Percentiles rank a stretch among this genome's conserved stretches.
These are phyloP conservation scores for Drosophila orosa DNA, from an alignment of 1,140 invertebrate species.

Conservation along the genomic window DNA sequence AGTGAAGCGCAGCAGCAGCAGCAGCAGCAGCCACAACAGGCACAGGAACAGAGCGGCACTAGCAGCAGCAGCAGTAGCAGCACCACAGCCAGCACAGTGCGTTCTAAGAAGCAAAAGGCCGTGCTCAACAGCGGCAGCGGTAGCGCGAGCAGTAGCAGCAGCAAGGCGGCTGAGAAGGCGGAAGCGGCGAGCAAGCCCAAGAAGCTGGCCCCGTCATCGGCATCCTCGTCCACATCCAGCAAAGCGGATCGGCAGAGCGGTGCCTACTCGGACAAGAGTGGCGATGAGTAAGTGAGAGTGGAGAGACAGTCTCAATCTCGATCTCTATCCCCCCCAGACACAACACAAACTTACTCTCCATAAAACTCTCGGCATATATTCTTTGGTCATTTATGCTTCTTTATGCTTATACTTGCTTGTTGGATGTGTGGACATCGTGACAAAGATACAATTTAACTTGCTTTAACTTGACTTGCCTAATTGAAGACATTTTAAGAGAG, in stretches of 20 bases:
- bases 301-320: neutral
- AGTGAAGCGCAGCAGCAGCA: constrained; percentile 23
- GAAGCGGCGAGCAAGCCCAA: constrained; percentile 49
- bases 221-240: constrained; percentile 66
- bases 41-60: constrained; percentile 43
- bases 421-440: constrained; percentile 15
- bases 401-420: constrained; percentile 37
- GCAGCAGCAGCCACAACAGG: constrained; percentile 16
- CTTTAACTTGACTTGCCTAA: neutral
- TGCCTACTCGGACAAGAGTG: constrained; percentile 78
- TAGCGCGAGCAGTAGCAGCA: constrained; percentile 30
- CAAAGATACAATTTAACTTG: constrained; percentile 5
- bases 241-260: constrained; percentile 66
- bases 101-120: constrained; percentile 66
- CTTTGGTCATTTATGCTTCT: constrained; percentile 23
- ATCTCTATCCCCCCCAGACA: constrained; percentile 4
- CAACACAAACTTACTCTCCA: constrained; percentile 20
- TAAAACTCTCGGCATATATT: constrained; percentile 17
- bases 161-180: constrained; percentile 33
- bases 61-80: constrained; percentile 23
- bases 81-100: constrained; percentile 38
- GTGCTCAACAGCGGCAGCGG: constrained; percentile 29
- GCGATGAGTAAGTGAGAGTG: constrained; percentile 74
- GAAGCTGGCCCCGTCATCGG: constrained; percentile 56
- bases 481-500: neutral